Conservation (phyloP, 2,888 invertebrate genomes). For the Steromphala cineraria region DNA sequence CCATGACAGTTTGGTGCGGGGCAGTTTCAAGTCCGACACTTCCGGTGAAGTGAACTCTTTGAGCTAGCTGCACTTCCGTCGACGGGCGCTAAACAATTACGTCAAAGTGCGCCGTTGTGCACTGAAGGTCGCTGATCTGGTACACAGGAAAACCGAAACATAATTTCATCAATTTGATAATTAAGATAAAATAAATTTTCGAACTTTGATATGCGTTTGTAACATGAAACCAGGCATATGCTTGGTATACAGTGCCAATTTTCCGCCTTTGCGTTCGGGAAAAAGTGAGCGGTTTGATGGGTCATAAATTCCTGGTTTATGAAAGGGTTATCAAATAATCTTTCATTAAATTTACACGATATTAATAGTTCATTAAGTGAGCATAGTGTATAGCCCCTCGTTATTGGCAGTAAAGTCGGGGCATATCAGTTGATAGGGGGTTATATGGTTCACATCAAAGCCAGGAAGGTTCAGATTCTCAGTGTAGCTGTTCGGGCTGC, state of each 20-base stretch:
- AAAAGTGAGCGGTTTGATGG: not conserved
- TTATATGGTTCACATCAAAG: constrained; percentile 10
- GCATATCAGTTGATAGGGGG: constrained; percentile 8
- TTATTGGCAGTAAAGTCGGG: not conserved
- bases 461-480: not conserved
- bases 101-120: no score
- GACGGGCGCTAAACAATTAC: no score
- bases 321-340: constrained; percentile 13
- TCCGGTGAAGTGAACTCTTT: not conserved
- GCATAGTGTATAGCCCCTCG: not conserved
- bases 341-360: constrained; percentile 10
- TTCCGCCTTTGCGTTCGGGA: not conserved
- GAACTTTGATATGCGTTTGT: not conserved
- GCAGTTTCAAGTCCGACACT: not conserved
- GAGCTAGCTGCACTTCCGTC: not conserved
- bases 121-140: no score
- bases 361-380: constrained; percentile 6
- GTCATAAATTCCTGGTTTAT: not conserved
- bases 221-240: not conserved
- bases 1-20: no score
- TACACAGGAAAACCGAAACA: not conserved
- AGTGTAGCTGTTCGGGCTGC: not conserved
- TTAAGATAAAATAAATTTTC: not conserved
- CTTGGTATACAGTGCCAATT: not conserved
- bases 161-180: not conserved